Evolutionary conservation across 2,888 invertebrate species (phyloP), one percentile per base, ranked within the genome.

Genomic region (Hemistola chrysoprasaria): DNA sequence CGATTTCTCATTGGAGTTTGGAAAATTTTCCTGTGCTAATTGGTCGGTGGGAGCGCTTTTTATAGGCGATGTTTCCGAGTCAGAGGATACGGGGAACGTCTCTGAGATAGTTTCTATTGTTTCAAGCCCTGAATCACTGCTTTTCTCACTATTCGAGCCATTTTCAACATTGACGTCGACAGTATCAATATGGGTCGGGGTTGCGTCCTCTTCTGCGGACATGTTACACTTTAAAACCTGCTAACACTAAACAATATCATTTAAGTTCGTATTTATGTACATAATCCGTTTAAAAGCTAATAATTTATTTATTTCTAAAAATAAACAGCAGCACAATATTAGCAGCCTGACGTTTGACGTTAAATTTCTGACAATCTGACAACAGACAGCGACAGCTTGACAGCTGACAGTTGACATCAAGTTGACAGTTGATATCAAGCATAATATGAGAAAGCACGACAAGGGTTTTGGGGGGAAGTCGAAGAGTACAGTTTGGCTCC

Each of bases 151-250:
- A 24, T 56, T 62, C 41, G 60, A 60, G 45, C 55, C 62, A 67
- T 69, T 78, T 71, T 78, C 78, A 61, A 53, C 61, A 61, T 69
- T 70, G 59, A 78, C 78, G 76, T 80, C 78, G 54, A 72, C 70
- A 62, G 56, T 53, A 44, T 65, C 73, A 67, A 71, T 78, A 71
- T 74, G 75, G 62, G 45, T 36, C 8, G 49, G 37, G 29, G 46
- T 62, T 52, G 65, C 66, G 33, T 63, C 60, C 8, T 50, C 56
- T 52, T 65, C 74, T 23, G 53, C 44, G 33, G 83, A 77, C 83
- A 85, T 85, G 59, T 54, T 76, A 35, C 34, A 26, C 54, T 46
- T 32, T 16, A 39, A 41, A 42, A 53, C 46, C 59, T 41, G 36
- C 56, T 63, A 58, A 48, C 55, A 54, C 35, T 37, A 61, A 57